These are phyloP conservation scores for Seira sanloemensis DNA, from an alignment of 2,888 invertebrate species.

Conservation along the genomic window DNA sequence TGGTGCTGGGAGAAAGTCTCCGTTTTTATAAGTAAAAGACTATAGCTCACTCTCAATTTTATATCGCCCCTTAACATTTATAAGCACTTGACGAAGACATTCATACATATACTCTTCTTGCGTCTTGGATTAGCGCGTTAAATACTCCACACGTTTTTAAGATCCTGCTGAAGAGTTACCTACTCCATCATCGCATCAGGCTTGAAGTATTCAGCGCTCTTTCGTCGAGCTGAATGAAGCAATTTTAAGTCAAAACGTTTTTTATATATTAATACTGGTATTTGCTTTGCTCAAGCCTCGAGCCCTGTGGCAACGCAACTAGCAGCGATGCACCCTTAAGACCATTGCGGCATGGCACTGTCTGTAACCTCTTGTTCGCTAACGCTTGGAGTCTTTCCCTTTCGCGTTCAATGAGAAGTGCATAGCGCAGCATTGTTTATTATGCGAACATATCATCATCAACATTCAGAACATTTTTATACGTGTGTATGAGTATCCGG, in stretches of 20 bases:
- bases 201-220: not conserved
- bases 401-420: not conserved
- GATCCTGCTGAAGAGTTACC: not conserved
- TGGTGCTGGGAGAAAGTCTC: constrained; percentile 20
- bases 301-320: not conserved
- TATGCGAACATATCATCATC: constrained; percentile 51
- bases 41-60: constrained; percentile 6
- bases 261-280: too few relatives aligned
- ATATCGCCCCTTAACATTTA: constrained; percentile 24
- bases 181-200: not conserved
- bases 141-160: constrained; percentile 7
- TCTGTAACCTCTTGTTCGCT: not conserved
- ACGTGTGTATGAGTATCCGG: constrained; percentile 42
- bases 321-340: constrained; percentile 3
- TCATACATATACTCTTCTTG: not conserved
- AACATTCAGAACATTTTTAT: not conserved
- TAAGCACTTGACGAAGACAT: not conserved
- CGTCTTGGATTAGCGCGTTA: not conserved
- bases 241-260: too few relatives aligned
- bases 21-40: constrained; percentile 3
- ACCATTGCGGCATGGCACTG: not conserved
- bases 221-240: not conserved
- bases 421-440: constrained; percentile 34
- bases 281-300: constrained; percentile 1
- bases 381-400: not conserved